A percentile compares a stretch with the other conserved stretches of the same genome.
These are phyloP conservation scores for Thalassoma bifasciatum DNA, from an alignment of 2,113 vertebrate species.

Conservation along the genomic window DNA sequence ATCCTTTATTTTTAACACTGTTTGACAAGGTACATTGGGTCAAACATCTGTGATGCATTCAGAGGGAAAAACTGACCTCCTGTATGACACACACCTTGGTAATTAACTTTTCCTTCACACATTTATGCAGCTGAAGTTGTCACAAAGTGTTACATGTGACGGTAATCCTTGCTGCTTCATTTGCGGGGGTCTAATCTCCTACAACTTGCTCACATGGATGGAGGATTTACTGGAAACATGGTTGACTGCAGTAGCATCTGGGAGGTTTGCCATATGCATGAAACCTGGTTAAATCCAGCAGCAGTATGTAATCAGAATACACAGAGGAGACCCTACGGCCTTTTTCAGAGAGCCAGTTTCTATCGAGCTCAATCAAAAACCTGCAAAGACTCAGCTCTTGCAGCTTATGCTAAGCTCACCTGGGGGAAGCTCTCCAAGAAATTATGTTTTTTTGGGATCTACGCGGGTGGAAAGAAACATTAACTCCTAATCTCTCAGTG, in stretches of 20 bases:
- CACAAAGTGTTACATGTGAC: slow-evolving; percentile 57
- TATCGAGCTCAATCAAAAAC: slow-evolving; percentile 52
- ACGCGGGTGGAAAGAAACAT: slow-evolving; percentile 45
- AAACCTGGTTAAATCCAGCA: slow-evolving; percentile 57
- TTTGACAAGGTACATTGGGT: background rate
- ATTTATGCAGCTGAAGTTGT: slow-evolving; percentile 60
- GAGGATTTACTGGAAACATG: slow-evolving; percentile 64
- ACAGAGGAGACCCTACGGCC: slow-evolving; percentile 42
- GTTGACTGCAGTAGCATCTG: slow-evolving; percentile 26
- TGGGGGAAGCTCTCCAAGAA: slow-evolving; percentile 63
- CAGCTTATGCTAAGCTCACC: slow-evolving; percentile 72
- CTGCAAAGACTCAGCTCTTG: slow-evolving; percentile 42
- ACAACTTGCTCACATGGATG: slow-evolving; percentile 56
- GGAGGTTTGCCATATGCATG: slow-evolving; percentile 32
- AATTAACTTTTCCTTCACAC: slow-evolving; percentile 51
- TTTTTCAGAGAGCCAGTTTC: slow-evolving; percentile 37
- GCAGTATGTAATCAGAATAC: slow-evolving; percentile 32
- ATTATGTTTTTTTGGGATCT: slow-evolving; percentile 54
- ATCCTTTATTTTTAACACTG: slow-evolving; percentile 5
- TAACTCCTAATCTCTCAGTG: slow-evolving; percentile 68
- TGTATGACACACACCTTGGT: slow-evolving; percentile 63
- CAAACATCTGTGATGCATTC: slow-evolving; percentile 30
- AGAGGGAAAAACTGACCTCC: slow-evolving; percentile 54
- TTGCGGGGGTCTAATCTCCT: slow-evolving; percentile 68
- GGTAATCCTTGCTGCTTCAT: slow-evolving; percentile 70